These are phyloP conservation scores for Rhamnusium bicolor DNA, from an alignment of 2,888 invertebrate genomes.

Conservation along the genomic window DNA sequence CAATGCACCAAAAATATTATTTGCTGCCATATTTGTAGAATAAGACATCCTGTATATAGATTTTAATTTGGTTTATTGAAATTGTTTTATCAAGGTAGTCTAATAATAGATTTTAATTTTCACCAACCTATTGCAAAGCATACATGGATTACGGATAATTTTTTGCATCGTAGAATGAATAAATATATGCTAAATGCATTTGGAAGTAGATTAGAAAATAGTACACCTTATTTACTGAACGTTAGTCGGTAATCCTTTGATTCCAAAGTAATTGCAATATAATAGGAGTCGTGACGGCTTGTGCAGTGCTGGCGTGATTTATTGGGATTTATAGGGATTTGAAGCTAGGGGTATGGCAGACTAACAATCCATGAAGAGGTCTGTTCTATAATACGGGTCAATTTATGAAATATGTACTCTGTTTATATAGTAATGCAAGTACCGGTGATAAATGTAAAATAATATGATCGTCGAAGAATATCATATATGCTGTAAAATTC, in stretches of 20 bases:
- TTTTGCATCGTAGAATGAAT: background rate
- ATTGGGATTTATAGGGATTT: constrained; percentile 28
- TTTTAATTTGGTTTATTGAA: too few species aligned
- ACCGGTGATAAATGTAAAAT: too few species aligned
- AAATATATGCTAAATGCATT: constrained; percentile 7
- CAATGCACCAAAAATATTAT: too few species aligned
- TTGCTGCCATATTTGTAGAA: too few species aligned
- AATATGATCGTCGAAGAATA: too few species aligned
- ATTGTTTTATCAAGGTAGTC: too few species aligned
- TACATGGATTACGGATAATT: background rate
- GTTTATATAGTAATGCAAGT: background rate
- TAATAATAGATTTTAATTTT: too few species aligned
- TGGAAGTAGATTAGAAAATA: constrained; percentile 17
- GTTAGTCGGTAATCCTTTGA: constrained; percentile 31
- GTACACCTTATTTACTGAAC: constrained; percentile 25
- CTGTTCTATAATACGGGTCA: constrained; percentile 1
- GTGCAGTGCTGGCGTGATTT: constrained; percentile 32
- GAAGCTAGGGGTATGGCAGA: constrained; percentile 3
- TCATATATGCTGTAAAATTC: too few species aligned
- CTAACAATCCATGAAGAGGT: constrained; percentile 7
- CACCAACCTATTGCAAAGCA: background rate
- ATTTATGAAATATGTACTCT: background rate
- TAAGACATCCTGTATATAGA: too few species aligned
- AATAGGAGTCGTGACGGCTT: constrained; percentile 33
- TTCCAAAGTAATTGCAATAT: constrained; percentile 34